These are phyloP conservation scores for Drosophila hydei DNA, from an alignment of 1,140 invertebrate genomes.

Conservation along the genomic window DNA sequence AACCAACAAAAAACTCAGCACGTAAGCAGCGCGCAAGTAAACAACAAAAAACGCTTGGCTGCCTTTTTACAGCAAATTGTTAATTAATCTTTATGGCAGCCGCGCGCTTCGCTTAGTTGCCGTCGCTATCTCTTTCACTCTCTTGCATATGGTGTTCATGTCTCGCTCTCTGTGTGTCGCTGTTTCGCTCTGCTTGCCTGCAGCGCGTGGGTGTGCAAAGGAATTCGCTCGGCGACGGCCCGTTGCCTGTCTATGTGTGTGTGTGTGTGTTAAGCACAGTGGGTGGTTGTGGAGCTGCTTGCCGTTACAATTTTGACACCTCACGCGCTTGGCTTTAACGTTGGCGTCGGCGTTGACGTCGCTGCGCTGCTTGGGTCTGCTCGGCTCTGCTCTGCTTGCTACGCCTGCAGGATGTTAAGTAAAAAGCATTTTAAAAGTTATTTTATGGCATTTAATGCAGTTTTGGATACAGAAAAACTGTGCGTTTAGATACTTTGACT, in stretches of 20 bases:
- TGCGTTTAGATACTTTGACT: constrained; percentile 81
- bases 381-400: constrained; percentile 8
- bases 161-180: neutral
- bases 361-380: constrained; percentile 2
- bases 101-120: constrained; percentile 4
- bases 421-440: constrained; percentile 84
- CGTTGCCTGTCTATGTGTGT: neutral
- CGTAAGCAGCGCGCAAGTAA: constrained; percentile 20
- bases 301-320: constrained; percentile 50
- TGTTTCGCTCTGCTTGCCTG: constrained; percentile 8
- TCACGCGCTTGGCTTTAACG: constrained; percentile 20
- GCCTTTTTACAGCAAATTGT: constrained; percentile 70
- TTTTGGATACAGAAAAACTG: constrained; percentile 82
- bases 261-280: constrained; percentile 2
- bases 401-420: constrained; percentile 76
- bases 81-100: constrained; percentile 75
- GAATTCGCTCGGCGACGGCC: constrained; percentile 24
- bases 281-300: constrained; percentile 24
- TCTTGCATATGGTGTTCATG: constrained; percentile 14
- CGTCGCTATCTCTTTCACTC: constrained; percentile 8
- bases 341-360: constrained; percentile 4
- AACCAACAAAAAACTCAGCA: constrained; percentile 11
- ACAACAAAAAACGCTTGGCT: constrained; percentile 28
- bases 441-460: constrained; percentile 84
- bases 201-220: constrained; percentile 37